These are phyloP conservation scores for Cantharis rufa DNA, from an alignment of 2,888 invertebrate species.

Conservation along the genomic window DNA sequence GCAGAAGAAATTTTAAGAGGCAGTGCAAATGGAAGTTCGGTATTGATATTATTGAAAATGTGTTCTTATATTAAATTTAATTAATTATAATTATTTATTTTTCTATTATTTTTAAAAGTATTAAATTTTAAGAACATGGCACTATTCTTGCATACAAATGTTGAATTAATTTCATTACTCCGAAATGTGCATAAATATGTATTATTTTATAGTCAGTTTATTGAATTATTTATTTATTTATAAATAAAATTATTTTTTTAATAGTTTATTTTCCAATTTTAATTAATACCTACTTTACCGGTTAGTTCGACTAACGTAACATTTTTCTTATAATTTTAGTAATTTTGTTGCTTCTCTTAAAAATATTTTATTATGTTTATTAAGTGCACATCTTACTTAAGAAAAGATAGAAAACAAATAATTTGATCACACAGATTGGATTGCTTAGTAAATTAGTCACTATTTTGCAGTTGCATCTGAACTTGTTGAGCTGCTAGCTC, in stretches of 20 bases:
- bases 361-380: too few species aligned
- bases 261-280: not conserved
- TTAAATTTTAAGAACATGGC: not conserved
- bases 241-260: not conserved
- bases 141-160: not conserved
- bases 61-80: too few species aligned
- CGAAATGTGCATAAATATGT: not conserved
- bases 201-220: not conserved
- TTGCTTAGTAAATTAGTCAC: too few species aligned
- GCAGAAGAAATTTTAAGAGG: conserved; percentile 4
- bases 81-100: not conserved
- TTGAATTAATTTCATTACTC: not conserved
- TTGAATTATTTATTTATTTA: not conserved
- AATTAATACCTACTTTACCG: too few species aligned
- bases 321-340: too few species aligned
- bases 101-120: not conserved
- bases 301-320: too few species aligned
- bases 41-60: not conserved
- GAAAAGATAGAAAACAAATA: too few species aligned
- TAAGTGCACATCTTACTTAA: too few species aligned
- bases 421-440: too few species aligned
- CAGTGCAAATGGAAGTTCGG: not conserved
- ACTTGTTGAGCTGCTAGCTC: too few species aligned
- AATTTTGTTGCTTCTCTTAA: too few species aligned
- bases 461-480: too few species aligned